Conservation (phyloP, 2,888 invertebrate species). For the Campaea margaritaria region DNA sequence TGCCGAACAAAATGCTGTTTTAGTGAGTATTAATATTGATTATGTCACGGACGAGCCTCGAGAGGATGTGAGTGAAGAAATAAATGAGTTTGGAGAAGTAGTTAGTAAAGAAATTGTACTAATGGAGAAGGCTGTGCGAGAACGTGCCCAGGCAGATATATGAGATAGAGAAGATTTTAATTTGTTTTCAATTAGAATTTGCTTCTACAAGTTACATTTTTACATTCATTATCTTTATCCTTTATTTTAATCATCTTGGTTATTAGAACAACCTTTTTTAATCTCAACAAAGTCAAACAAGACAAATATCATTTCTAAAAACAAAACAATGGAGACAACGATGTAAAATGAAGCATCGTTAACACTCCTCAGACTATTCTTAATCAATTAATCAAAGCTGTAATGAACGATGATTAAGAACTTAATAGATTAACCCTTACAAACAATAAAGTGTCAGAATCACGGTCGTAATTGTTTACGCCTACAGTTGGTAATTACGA, state of each 20-base stretch:
- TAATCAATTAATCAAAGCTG: slow-evolving; percentile 32
- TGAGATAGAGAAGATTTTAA: neutral
- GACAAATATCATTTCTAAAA: slow-evolving; percentile 1
- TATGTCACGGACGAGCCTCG: slow-evolving; percentile 32
- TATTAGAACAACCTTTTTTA: too few species aligned
- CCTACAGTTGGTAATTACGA: slow-evolving; percentile 61
- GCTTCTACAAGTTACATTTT: too few species aligned
- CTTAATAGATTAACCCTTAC: slow-evolving; percentile 40
- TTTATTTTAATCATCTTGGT: too few species aligned
- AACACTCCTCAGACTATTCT: slow-evolving; percentile 19
- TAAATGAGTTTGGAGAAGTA: slow-evolving; percentile 17
- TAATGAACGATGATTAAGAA: slow-evolving; percentile 38
- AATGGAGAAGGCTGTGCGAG: slow-evolving; percentile 5
- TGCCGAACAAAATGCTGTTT: slow-evolving; percentile 63
- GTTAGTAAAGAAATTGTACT: slow-evolving; percentile 17
- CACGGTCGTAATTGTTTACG: slow-evolving; percentile 59
- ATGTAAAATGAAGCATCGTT: slow-evolving; percentile 21
- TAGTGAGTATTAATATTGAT: slow-evolving; percentile 47
- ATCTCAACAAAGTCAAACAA: too few species aligned
- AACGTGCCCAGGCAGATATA: neutral
- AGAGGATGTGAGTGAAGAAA: slow-evolving; percentile 18
- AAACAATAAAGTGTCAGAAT: slow-evolving; percentile 41
- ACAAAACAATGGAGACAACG: slow-evolving; percentile 1
- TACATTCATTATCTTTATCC: too few species aligned
- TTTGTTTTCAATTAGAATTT: too few species aligned